Percentiles rank a stretch among this genome's conserved stretches.
Evolutionary conservation across 2,888 invertebrate species (phyloP).

Genomic region (Hypena proboscidalis): DNA sequence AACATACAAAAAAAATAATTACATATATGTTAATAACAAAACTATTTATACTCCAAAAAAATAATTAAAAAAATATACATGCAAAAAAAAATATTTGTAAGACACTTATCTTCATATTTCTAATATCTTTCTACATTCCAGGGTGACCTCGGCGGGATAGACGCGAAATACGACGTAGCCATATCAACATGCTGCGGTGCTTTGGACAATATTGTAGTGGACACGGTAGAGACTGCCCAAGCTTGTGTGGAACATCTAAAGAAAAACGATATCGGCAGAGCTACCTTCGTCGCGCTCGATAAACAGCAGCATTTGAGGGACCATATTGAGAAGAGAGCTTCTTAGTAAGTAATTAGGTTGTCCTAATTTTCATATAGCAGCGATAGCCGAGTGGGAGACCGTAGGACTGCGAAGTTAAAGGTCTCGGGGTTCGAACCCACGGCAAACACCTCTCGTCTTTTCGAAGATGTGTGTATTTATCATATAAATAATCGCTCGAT

Average conservation of each 20-base stretch:
- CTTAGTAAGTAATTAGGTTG: conserved; percentile 56
- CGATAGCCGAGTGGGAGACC: too few species aligned
- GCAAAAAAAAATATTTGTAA: too few species aligned
- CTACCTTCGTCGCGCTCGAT: conserved; percentile 95
- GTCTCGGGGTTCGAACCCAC: too few species aligned
- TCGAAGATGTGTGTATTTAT: too few species aligned
- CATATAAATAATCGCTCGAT: too few species aligned
- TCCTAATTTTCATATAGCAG: neutral
- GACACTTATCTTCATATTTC: too few species aligned
- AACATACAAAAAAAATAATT: too few species aligned
- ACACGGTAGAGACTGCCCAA: conserved; percentile 93
- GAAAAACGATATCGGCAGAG: conserved; percentile 90
- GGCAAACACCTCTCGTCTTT: too few species aligned
- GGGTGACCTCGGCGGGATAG: conserved; percentile 98
- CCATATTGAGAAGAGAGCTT: conserved; percentile 37
- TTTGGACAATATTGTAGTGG: conserved; percentile 96
- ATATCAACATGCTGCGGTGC: conserved; percentile 97
- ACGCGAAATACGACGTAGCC: conserved; percentile 96
- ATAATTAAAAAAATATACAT: too few species aligned
- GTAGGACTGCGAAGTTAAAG: too few species aligned
- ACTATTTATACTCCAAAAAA: too few species aligned
- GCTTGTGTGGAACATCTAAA: conserved; percentile 93
- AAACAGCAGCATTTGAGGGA: conserved; percentile 88
- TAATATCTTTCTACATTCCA: conserved; percentile 56
- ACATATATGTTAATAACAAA: too few species aligned